These are phyloP conservation scores for Eupelmus urozonus DNA, from an alignment of 2,888 invertebrate species.

Conservation along the genomic window DNA sequence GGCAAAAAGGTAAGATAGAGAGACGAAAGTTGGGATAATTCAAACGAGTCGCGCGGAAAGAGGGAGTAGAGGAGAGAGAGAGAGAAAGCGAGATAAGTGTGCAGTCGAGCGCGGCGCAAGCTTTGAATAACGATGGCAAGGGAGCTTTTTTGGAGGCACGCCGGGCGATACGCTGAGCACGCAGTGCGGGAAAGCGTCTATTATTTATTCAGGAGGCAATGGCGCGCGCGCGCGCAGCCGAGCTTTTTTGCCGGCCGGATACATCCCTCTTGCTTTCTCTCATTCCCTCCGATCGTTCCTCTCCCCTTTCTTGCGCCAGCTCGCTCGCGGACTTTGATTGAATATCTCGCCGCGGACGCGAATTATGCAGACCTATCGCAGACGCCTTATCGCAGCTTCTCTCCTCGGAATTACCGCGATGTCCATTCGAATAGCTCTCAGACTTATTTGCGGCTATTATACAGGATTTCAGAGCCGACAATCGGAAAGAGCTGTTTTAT, in stretches of 20 bases:
- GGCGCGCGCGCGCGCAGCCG: slow-evolving; percentile 4
- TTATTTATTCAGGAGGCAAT: slow-evolving; percentile 62
- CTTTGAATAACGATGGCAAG: slow-evolving; percentile 41
- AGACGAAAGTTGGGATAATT: too few species aligned
- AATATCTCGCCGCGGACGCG: neutral
- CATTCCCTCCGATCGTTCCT: neutral
- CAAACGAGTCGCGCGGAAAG: too few species aligned
- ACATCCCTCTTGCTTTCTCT: too few species aligned
- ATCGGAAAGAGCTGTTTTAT: too few species aligned
- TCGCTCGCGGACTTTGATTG: neutral
- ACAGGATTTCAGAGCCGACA: too few species aligned
- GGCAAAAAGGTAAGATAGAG: too few species aligned
- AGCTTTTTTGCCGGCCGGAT: slow-evolving; percentile 6
- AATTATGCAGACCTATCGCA: neutral
- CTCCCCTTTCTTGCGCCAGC: neutral
- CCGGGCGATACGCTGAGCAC: neutral
- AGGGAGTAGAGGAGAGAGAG: too few species aligned
- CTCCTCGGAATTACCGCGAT: neutral
- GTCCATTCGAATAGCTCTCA: neutral
- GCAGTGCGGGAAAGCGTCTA: slow-evolving; percentile 31
- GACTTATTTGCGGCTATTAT: too few species aligned
- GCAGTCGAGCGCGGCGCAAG: neutral
- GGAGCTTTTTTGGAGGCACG: neutral
- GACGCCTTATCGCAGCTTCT: neutral
- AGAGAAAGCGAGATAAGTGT: too few species aligned